Conservation (phyloP, 2,113 vertebrate genomes). For the Leptobrachium leishanense region DNA sequence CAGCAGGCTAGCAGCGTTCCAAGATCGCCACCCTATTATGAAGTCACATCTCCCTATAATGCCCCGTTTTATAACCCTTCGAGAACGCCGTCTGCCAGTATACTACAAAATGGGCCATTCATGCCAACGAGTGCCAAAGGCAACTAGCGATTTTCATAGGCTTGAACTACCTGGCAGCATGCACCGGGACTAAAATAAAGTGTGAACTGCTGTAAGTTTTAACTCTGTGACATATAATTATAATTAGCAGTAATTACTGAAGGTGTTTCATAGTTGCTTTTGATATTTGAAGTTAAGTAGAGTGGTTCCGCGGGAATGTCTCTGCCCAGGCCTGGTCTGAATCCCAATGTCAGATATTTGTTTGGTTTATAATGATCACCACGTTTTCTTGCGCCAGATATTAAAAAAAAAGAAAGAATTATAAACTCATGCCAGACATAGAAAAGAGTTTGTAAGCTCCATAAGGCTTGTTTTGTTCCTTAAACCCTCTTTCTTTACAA, state of each 20-base stretch:
- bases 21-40: conserved; percentile 44
- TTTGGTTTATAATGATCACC: not conserved
- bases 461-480: conserved; percentile 15
- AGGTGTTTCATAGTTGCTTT: conserved; percentile 29
- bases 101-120: conserved; percentile 22
- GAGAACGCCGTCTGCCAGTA: conserved; percentile 14
- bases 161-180: conserved; percentile 17
- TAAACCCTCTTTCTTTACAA: conserved; percentile 1
- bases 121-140: conserved; percentile 43
- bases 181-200: conserved; percentile 22
- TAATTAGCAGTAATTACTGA: conserved; percentile 32
- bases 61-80: conserved; percentile 40
- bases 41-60: conserved; percentile 40
- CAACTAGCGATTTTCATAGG: conserved; percentile 29
- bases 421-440: not conserved
- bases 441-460: conserved; percentile 8
- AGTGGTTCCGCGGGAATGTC: conserved; percentile 14
- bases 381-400: not conserved
- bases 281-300: conserved; percentile 15
- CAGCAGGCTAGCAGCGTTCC: conserved; percentile 39
- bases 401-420: no score
- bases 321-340: not conserved
- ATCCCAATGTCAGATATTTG: not conserved
- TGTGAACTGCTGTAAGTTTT: conserved; percentile 6
- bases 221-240: conserved; percentile 41